phyloP scores from a whole-genome alignment of 2,888 invertebrate species.

The Labia minor region DNA sequence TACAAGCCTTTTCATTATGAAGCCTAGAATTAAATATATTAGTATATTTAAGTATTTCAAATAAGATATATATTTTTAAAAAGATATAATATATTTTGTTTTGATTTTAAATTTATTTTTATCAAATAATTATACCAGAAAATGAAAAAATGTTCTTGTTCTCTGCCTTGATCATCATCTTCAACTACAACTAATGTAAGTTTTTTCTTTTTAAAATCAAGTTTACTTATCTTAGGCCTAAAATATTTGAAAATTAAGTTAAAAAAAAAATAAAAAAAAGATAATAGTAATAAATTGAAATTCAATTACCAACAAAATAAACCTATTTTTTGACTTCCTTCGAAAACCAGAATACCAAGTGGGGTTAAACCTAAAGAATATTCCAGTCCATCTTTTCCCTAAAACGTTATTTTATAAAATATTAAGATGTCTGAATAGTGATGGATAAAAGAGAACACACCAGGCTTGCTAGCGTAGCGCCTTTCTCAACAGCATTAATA shows the following conservation, averaged over 20 bases:
- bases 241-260: conserved; percentile 24
- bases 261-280: conserved; percentile 18
- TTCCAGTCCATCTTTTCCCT: conserved; percentile 92
- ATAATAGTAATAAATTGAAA: conserved; percentile 16
- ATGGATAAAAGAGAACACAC: too few relatives aligned
- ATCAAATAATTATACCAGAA: conserved; percentile 71
- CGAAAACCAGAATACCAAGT: conserved; percentile 95
- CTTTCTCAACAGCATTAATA: too few relatives aligned
- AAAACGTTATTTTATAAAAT: conserved; percentile 30
- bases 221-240: conserved; percentile 90
- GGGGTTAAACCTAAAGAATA: conserved; percentile 95
- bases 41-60: not conserved
- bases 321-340: conserved; percentile 92
- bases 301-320: conserved; percentile 75
- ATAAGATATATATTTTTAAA: not conserved
- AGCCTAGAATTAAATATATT: conserved; percentile 40
- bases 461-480: too few relatives aligned
- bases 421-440: too few relatives aligned
- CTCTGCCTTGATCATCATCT: conserved; percentile 92
- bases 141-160: conserved; percentile 98
- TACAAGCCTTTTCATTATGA: conserved; percentile 95
- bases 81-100: too few relatives aligned
- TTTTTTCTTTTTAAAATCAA: conserved; percentile 97
- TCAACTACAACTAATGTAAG: conserved; percentile 94
- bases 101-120: too few relatives aligned